These are phyloP conservation scores for Oryzias curvinotus DNA, from an alignment of 2,113 vertebrate species.

Conservation along the genomic window DNA sequence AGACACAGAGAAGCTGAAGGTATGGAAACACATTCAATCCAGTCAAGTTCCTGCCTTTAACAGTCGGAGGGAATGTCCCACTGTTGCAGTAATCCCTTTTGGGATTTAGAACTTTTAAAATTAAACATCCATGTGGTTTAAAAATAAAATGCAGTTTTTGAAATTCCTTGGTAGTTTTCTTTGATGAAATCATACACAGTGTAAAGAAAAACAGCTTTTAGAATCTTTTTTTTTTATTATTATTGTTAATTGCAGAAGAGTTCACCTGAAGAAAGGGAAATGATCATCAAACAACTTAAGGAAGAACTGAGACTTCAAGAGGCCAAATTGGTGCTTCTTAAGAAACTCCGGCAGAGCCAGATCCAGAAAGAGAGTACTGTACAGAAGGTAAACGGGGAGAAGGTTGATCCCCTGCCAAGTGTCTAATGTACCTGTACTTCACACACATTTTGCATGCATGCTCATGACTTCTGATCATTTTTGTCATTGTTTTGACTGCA, in stretches of 20 bases:
- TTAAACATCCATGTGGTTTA: no score
- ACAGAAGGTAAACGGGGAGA: slow-evolving; percentile 82
- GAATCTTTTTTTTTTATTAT: neutral
- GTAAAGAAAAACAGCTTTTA: no score
- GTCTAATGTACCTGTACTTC: no score
- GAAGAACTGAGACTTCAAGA: slow-evolving; percentile 94
- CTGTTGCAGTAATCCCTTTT: neutral
- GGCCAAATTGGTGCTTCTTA: slow-evolving; percentile 93
- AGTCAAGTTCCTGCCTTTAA: no score
- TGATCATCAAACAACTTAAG: slow-evolving; percentile 90
- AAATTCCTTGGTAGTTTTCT: no score
- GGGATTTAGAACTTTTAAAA: no score
- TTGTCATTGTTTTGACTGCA: no score
- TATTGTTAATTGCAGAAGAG: slow-evolving; percentile 78
- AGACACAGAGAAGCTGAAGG: slow-evolving; percentile 89
- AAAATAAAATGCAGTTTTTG: no score
- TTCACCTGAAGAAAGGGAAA: slow-evolving; percentile 88
- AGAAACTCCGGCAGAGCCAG: slow-evolving; percentile 96
- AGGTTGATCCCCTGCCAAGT: no score
- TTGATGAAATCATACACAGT: no score
- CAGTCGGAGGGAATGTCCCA: neutral
- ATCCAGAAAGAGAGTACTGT: slow-evolving; percentile 89
- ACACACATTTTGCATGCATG: no score
- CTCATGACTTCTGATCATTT: no score
- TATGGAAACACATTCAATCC: slow-evolving; percentile 55